Base-by-base conservation (phyloP, 2,888 invertebrate genomes). In the Stenodema calcarata region DNA sequence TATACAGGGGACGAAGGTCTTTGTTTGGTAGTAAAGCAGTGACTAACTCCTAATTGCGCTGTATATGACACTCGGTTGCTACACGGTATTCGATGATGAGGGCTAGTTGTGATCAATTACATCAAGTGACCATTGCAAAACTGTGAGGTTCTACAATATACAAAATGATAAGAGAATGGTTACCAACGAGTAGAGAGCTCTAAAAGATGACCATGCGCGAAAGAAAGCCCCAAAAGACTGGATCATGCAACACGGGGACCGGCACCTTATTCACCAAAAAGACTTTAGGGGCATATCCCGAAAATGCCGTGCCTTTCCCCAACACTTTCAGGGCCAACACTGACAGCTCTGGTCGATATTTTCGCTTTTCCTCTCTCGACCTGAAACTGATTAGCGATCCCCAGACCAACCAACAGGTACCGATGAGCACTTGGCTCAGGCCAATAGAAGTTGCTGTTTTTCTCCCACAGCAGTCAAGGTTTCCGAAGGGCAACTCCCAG, bases 241-340 rank as follows among this genome's bases (percentile, higher is more conserved):
- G 47, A 84, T 84, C 84, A 84, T 84, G 73, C 84, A 84, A 69
- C 70, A 69, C 35, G 23, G 18, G 69, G 69, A 30, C 27, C 27
- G 30, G 50, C 80, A 50, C 27, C 50, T 35, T 73, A 73, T 27
- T 84, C 84, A 73, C 44, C 42, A 18, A n/a, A 54, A 11, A 7
- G 35, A 73, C 11, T 84, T 75, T 23, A 23, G 62, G n/a, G 84
- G 73, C 84, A 84, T 84, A 70, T 44, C 73, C 28, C 28, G 84
- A 73, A 70, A 80, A 23, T 42, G 44, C 44, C 69, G 62, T 82
- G 54, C 82, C 84, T 84, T 30, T 30, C 84, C n/a, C 84, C 50
- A 47, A 27, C 84, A 84, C 84, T 84, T 84, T 84, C 84, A 73
- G 84, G 84, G 84, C 44, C 84, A 75, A 84, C 42, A 70, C 84